These are phyloP conservation scores for Samia ricini DNA, from an alignment of 1,140 invertebrate species.

Conservation along the genomic window DNA sequence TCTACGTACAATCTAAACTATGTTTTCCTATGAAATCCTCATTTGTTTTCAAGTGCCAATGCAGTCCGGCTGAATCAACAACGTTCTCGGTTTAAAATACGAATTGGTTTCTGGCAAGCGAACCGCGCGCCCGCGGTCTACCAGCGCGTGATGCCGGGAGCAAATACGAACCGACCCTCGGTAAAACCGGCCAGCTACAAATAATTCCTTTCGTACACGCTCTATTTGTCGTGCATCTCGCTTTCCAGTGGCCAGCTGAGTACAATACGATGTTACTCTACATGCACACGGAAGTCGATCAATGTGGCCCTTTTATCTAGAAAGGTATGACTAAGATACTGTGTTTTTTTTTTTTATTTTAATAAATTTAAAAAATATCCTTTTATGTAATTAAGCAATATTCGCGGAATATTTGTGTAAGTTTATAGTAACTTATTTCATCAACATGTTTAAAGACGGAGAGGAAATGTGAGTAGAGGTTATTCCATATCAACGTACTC, in stretches of 20 bases:
- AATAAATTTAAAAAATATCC: too few species aligned
- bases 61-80: conserved; percentile 24
- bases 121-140: conserved; percentile 24
- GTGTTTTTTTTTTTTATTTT: background rate
- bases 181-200: conserved; percentile 31
- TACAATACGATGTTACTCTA: conserved; percentile 18
- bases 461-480: too few species aligned
- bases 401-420: too few species aligned
- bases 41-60: conserved; percentile 25
- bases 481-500: too few species aligned
- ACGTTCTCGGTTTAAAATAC: conserved; percentile 21
- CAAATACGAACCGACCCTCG: conserved; percentile 35
- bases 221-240: conserved; percentile 30
- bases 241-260: conserved; percentile 18
- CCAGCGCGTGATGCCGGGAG: conserved; percentile 31
- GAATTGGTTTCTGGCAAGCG: conserved; percentile 25
- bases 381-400: too few species aligned
- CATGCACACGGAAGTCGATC: background rate
- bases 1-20: conserved; percentile 7
- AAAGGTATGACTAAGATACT: background rate
- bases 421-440: too few species aligned
- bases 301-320: background rate
- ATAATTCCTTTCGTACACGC: conserved; percentile 33
- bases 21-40: conserved; percentile 23
- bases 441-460: too few species aligned